Percentiles rank a stretch among this genome's conserved stretches.
phyloP scores from a whole-genome alignment of 1,140 invertebrate genomes.

The Popillia japonica region DNA sequence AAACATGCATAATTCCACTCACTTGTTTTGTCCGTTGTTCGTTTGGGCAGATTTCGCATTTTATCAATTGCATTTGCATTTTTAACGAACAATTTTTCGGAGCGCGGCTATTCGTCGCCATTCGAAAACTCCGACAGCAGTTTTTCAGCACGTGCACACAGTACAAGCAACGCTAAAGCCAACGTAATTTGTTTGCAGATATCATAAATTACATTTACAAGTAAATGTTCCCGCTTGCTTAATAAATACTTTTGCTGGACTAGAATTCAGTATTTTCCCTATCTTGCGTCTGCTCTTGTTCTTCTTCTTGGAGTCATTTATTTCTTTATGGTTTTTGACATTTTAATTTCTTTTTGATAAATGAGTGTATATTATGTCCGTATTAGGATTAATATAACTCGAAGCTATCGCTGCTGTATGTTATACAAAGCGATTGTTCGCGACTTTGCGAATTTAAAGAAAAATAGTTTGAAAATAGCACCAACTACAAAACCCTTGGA shows the following conservation, averaged over 20 bases:
- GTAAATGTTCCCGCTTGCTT: background rate
- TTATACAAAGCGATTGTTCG: too few relatives aligned
- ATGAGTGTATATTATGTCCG: slow-evolving; percentile 15
- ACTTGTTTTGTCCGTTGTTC: background rate
- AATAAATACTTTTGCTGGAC: slow-evolving; percentile 22
- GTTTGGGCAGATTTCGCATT: background rate
- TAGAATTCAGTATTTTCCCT: background rate
- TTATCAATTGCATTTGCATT: slow-evolving; percentile 34
- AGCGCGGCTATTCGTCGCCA: background rate
- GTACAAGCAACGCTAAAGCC: background rate
- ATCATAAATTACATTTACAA: slow-evolving; percentile 28
- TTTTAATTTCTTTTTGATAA: slow-evolving; percentile 24
- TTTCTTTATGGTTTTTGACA: slow-evolving; percentile 24
- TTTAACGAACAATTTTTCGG: slow-evolving; percentile 32
- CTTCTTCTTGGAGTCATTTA: slow-evolving; percentile 10
- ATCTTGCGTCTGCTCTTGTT: background rate
- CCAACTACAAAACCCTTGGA: too few relatives aligned
- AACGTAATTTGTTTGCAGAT: slow-evolving; percentile 19
- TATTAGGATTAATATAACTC: background rate
- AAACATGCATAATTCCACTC: background rate
- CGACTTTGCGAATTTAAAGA: too few relatives aligned
- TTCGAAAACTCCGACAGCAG: background rate
- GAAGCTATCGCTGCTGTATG: too few relatives aligned
- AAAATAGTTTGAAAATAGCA: too few relatives aligned
- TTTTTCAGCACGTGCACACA: background rate